These are phyloP conservation scores for Rana temporaria DNA, from an alignment of 2,113 vertebrate genomes.

Conservation along the genomic window DNA sequence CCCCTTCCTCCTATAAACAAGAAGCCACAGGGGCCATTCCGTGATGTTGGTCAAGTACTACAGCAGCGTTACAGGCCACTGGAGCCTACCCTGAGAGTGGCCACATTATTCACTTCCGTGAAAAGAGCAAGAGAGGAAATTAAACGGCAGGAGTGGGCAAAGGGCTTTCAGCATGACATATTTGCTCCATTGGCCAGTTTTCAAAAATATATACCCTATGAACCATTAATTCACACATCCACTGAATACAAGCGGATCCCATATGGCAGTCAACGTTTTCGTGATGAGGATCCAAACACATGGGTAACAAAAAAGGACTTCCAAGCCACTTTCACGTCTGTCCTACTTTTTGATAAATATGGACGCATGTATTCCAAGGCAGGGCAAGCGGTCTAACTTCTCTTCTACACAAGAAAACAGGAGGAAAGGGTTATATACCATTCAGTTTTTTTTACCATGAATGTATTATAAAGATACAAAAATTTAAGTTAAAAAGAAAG, in stretches of 20 bases:
- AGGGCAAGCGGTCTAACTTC: constrained; percentile 73
- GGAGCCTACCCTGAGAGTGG: constrained; percentile 78
- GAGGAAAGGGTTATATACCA: too few relatives aligned
- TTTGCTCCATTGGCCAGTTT: constrained; percentile 78
- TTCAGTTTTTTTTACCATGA: too few relatives aligned
- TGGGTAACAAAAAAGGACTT: constrained; percentile 80
- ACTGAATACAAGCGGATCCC: constrained; percentile 67
- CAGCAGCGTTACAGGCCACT: constrained; percentile 79
- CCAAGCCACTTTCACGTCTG: constrained; percentile 73
- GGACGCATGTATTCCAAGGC: constrained; percentile 77
- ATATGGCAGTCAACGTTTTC: constrained; percentile 72
- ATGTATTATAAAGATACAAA: constrained; percentile 4
- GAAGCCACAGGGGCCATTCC: constrained; percentile 86
- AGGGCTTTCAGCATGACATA: constrained; percentile 64
- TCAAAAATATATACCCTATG: constrained; percentile 69
- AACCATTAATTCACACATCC: constrained; percentile 68
- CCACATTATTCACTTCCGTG: constrained; percentile 73
- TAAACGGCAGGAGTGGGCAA: constrained; percentile 65
- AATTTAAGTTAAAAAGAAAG: too few relatives aligned
- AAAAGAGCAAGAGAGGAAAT: constrained; percentile 73
- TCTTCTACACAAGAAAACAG: not conserved
- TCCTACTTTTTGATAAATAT: constrained; percentile 79
- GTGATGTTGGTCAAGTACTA: constrained; percentile 73
- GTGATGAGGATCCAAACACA: constrained; percentile 71
- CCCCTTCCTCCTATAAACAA: constrained; percentile 78